Conservation (phyloP, 1,140 invertebrate genomes). For the Magallana angulata region DNA sequence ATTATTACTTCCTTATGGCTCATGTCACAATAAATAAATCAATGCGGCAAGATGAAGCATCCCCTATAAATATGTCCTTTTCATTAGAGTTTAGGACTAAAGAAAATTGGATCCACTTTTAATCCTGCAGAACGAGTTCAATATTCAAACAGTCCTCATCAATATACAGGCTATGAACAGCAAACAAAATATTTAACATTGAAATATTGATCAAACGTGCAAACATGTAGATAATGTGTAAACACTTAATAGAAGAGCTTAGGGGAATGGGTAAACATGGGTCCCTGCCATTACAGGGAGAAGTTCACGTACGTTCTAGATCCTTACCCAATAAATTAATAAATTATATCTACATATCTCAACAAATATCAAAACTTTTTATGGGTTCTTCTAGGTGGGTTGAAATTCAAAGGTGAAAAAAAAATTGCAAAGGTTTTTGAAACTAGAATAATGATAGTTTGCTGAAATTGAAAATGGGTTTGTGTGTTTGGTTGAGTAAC, state of each 20-base stretch:
- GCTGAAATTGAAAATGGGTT: background rate
- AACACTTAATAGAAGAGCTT: slow-evolving; percentile 23
- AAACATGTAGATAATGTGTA: slow-evolving; percentile 20
- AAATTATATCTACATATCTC: background rate
- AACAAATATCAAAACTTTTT: slow-evolving; percentile 4
- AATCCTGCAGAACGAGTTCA: slow-evolving; percentile 13
- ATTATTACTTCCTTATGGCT: slow-evolving; percentile 11
- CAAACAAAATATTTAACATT: slow-evolving; percentile 35
- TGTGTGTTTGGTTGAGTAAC: background rate
- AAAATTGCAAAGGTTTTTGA: background rate
- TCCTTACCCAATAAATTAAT: slow-evolving; percentile 28
- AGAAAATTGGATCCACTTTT: background rate
- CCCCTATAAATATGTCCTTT: background rate
- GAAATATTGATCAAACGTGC: slow-evolving; percentile 15
- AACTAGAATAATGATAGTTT: background rate
- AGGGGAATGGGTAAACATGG: background rate
- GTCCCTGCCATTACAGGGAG: background rate
- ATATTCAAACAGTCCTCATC: slow-evolving; percentile 20
- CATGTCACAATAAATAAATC: background rate
- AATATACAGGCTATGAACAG: slow-evolving; percentile 8
- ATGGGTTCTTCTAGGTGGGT: background rate
- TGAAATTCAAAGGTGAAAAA: background rate
- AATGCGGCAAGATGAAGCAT: background rate
- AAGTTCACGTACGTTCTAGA: background rate
- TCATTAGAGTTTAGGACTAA: slow-evolving; percentile 5